Percentiles rank a stretch among this genome's conserved stretches.
Conservation (phyloP, 2,113 vertebrate species). For the Brachypteracias leptosomus region DNA sequence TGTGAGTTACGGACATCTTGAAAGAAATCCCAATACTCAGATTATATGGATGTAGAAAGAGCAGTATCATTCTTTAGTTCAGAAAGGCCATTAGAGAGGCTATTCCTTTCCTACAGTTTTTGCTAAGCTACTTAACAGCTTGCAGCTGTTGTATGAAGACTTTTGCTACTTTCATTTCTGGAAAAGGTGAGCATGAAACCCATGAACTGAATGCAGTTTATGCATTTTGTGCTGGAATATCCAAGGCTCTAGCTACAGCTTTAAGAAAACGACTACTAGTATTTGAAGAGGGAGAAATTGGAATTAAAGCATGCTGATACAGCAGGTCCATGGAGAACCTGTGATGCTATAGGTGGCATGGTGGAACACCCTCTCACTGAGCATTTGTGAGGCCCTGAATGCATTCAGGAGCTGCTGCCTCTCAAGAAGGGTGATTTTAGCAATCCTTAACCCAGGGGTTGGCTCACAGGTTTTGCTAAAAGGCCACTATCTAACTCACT, state of each 20-base stretch:
- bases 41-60: neutral
- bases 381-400: neutral
- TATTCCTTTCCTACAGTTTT: neutral
- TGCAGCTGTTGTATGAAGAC: neutral
- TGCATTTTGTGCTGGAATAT: neutral
- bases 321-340: neutral
- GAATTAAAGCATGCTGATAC: neutral
- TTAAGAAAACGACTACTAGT: neutral
- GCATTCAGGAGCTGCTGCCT: neutral
- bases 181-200: neutral
- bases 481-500: neutral
- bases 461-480: neutral
- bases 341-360: neutral
- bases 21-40: neutral
- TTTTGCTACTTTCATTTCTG: neutral
- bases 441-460: fast-evolving
- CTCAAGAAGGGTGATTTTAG: neutral
- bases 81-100: neutral
- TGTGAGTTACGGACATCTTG: neutral
- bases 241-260: neutral
- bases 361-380: neutral
- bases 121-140: neutral
- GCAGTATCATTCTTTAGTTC: neutral
- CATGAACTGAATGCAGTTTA: neutral
- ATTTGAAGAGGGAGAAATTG: neutral